phyloP scores from a whole-genome alignment of 2,888 invertebrate genomes.

The Chaetoderma sp. region DNA sequence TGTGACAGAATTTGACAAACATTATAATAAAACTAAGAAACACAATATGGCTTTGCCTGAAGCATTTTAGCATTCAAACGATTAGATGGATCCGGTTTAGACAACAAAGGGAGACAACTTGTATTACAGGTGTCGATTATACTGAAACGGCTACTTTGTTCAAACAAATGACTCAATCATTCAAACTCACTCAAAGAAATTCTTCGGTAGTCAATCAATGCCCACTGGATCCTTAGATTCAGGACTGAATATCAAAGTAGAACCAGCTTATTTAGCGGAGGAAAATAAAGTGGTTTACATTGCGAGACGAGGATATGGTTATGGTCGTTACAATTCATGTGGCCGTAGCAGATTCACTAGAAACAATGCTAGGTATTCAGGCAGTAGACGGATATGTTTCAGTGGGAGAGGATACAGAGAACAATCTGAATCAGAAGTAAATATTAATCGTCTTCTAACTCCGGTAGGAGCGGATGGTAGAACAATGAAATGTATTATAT shows the following conservation, averaged over 20 bases:
- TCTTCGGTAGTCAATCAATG: not conserved
- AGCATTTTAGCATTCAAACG: slow-evolving; percentile 25
- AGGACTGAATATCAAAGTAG: not conserved
- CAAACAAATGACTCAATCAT: not conserved
- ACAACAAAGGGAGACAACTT: slow-evolving; percentile 3
- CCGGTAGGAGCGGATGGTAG: not conserved
- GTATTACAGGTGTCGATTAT: slow-evolving; percentile 13
- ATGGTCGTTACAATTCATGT: not conserved
- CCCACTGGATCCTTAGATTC: not conserved
- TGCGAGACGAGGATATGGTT: not conserved
- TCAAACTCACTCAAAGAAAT: not conserved
- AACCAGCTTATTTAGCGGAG: not conserved
- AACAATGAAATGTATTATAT: not conserved
- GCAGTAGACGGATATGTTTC: not conserved
- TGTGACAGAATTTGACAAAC: slow-evolving; percentile 28
- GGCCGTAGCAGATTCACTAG: not conserved
- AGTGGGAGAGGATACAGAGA: not conserved
- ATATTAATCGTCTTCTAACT: not conserved
- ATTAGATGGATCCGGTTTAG: not conserved
- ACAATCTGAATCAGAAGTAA: not conserved
- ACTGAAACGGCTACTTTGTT: not conserved
- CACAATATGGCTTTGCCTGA: slow-evolving; percentile 27
- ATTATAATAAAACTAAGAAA: slow-evolving; percentile 16
- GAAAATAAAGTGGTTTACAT: not conserved
- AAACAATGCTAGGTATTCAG: no score